These are phyloP conservation scores for Ctenopoma kingsleyae DNA, from an alignment of 2,797 vertebrate species.

Conservation along the genomic window DNA sequence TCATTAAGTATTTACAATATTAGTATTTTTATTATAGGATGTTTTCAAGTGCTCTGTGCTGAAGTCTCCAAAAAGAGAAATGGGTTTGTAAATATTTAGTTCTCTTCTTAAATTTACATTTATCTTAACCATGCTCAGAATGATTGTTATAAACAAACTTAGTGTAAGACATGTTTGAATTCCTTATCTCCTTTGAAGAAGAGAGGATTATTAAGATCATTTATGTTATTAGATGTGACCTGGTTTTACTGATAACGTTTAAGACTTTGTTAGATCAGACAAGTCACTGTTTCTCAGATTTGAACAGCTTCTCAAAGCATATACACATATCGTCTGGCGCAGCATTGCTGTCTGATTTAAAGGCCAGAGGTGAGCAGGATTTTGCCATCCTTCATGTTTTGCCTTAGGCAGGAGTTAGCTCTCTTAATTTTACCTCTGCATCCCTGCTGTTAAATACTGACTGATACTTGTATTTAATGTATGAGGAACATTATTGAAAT, in stretches of 20 bases:
- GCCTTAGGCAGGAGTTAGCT: background rate
- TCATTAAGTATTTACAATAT: constrained; percentile 62
- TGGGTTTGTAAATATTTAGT: constrained; percentile 39
- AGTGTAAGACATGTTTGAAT: constrained; percentile 22
- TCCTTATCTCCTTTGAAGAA: constrained; percentile 11
- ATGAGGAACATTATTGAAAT: background rate
- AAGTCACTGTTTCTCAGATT: constrained; percentile 9
- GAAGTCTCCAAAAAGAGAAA: constrained; percentile 7
- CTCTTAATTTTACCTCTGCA: background rate
- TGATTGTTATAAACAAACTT: constrained; percentile 28
- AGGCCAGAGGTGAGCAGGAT: constrained; percentile 12
- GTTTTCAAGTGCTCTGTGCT: constrained; percentile 21
- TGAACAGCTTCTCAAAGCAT: constrained; percentile 5
- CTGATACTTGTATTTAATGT: background rate
- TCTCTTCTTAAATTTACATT: constrained; percentile 26
- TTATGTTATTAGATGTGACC: constrained; percentile 36
- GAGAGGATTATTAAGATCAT: constrained; percentile 34
- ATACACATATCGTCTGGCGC: background rate
- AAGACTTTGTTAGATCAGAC: constrained; percentile 6
- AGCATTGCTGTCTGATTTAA: constrained; percentile 5
- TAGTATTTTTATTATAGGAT: constrained; percentile 29
- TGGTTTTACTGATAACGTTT: constrained; percentile 18
- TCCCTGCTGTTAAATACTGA: background rate
- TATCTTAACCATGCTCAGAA: background rate
- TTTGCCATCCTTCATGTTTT: background rate